Evolutionary conservation across 2,113 vertebrate genomes (phyloP).

Genomic region (Noturus placidus): DNA sequence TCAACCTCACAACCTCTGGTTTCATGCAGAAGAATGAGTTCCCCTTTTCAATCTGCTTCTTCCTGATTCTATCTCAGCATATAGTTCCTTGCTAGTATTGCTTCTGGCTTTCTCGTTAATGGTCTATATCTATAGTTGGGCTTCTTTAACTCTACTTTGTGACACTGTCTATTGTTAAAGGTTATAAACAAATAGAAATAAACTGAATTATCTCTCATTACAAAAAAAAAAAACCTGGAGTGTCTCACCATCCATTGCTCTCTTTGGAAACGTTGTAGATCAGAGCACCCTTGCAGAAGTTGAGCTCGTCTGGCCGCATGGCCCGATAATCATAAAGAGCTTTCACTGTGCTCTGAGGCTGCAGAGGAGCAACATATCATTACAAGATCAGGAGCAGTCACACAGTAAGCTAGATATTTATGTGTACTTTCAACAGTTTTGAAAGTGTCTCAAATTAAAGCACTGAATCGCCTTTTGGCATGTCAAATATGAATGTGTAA

Average conservation of each 20-base stretch:
- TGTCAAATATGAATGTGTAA: not conserved
- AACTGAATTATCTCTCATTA: not conserved
- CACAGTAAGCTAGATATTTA: not conserved
- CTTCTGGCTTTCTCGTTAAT: not conserved
- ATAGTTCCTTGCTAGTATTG: not conserved
- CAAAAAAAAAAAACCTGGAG: not conserved
- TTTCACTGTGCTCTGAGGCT: slow-evolving; percentile 87
- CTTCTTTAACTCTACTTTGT: not conserved
- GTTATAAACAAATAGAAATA: not conserved
- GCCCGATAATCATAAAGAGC: slow-evolving; percentile 89
- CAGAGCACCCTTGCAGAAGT: slow-evolving; percentile 84
- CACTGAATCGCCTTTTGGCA: not conserved
- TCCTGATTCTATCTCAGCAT: not conserved
- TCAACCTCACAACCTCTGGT: not conserved
- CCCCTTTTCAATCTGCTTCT: not conserved
- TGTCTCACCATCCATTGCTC: slow-evolving; percentile 83
- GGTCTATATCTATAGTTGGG: no score
- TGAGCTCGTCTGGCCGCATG: slow-evolving; percentile 81
- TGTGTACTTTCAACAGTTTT: not conserved
- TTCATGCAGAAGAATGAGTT: not conserved
- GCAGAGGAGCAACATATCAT: slow-evolving; percentile 55
- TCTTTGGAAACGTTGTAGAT: slow-evolving; percentile 91
- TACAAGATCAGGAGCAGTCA: not conserved
- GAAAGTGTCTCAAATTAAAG: not conserved
- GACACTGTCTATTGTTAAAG: not conserved